Evolutionary conservation across 2,113 vertebrate genomes (phyloP), one percentile per base, ranked within the genome.

Genomic region (Ceyx cyanopectus): DNA sequence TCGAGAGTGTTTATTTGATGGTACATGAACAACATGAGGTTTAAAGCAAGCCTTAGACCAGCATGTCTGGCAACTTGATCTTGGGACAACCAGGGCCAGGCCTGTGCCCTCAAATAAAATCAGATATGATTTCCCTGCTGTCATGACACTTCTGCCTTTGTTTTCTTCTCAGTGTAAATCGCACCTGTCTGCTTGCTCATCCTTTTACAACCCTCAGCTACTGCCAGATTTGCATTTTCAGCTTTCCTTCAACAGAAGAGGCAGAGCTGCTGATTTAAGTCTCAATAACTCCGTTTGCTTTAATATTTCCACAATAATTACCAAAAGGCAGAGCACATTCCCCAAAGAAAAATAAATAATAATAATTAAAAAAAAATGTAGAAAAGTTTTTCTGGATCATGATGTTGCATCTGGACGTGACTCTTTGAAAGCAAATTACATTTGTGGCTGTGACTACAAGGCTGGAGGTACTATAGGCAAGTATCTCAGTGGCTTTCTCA

Each of bases 1-100:
- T 14, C 2, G 5, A 93, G 80, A 54, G 84, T 78, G 78, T 81
- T 93, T 74, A 58, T 65, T 51, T 79, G 74, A 13, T 1, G 2
- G 41, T 0, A 7, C 66, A 19, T 14, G 74, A 84, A 79, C 66
- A 37, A 19, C 46, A 45, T 2, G 14, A 90, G 69, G 45, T 92
- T 77, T 84, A 94, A 93, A 96, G 93, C 90, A 78, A 84, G 48
- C 48, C 41, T 57, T 65, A 96, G 80, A 86, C n/a, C 48, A 95
- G 62, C 66, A 54, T 66, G 81, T 66, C 45, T 94, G 92, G 50
- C 66, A 73, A 6, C 0, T 2, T 32, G 81, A 86, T 92, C 62
- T 79, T 20, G 41, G 83, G 85, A 30, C 69, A 81, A 74, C 41
- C 50, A 68, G 75, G 63, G 75, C 75, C 37, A 3, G 73, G 68